A percentile compares a stretch with the other conserved stretches of the same genome.
Conservation (phyloP, 2,888 invertebrate species). For the Morpho deidamia region DNA sequence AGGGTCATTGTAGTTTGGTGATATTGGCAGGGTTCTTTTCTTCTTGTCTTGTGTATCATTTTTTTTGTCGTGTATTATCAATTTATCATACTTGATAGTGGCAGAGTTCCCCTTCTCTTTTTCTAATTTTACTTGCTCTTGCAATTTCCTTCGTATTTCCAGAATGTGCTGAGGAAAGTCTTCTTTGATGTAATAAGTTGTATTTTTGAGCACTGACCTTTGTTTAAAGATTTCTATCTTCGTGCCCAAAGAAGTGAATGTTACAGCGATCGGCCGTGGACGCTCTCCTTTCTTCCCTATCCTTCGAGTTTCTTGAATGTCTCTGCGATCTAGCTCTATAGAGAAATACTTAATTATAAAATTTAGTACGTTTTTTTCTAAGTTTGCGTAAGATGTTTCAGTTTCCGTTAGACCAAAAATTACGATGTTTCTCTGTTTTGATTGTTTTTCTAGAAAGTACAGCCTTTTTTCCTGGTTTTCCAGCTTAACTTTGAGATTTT, state of each 20-base stretch:
- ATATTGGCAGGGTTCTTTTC: background rate
- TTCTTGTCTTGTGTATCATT: background rate
- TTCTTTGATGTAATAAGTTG: background rate
- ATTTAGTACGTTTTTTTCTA: too few species aligned
- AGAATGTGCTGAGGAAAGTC: background rate
- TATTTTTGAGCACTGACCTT: background rate
- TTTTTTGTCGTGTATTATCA: background rate
- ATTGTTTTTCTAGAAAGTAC: too few species aligned
- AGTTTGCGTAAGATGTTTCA: too few species aligned
- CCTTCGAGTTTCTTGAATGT: too few species aligned
- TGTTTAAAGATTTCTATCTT: background rate
- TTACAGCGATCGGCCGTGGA: background rate
- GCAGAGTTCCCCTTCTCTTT: background rate
- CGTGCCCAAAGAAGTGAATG: background rate
- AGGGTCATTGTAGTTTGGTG: background rate
- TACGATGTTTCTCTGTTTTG: too few species aligned
- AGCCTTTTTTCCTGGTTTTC: too few species aligned
- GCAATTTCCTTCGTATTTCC: background rate
- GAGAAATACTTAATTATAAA: too few species aligned
- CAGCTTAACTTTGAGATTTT: too few species aligned
- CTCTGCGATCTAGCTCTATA: too few species aligned
- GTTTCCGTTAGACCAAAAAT: too few species aligned
- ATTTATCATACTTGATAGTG: background rate
- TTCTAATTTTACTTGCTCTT: background rate
- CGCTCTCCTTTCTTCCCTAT: background rate